phyloP scores from a whole-genome alignment of 2,113 vertebrate species.

The Balaenoptera acutorostrata region DNA sequence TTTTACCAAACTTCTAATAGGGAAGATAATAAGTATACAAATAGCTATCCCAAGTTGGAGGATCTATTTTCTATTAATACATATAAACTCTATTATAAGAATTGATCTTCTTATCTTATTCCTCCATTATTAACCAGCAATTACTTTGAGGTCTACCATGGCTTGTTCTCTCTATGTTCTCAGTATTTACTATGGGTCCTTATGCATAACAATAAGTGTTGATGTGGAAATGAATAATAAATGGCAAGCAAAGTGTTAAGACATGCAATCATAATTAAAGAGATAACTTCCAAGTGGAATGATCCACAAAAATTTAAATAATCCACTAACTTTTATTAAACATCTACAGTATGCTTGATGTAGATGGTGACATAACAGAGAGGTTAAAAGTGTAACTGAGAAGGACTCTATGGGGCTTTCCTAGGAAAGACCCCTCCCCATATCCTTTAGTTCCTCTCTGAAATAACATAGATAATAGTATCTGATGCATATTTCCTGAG shows the following conservation, averaged over 20 bases:
- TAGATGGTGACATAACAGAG: background rate
- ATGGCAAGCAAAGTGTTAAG: background rate
- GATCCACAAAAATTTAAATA: background rate
- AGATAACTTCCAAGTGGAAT: background rate
- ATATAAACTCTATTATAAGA: background rate
- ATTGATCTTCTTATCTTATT: background rate
- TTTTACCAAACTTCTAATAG: background rate
- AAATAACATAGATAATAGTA: too few species aligned
- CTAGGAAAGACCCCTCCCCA: too few species aligned
- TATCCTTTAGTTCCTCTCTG: too few species aligned
- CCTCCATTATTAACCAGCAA: background rate
- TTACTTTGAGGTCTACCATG: background rate
- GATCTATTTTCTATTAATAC: too few species aligned
- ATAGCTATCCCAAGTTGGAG: too few species aligned
- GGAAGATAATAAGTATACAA: background rate
- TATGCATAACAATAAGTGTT: background rate
- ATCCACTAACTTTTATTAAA: background rate
- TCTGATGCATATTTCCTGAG: too few species aligned
- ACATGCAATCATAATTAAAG: background rate
- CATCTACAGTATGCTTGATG: background rate
- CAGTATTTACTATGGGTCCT: background rate
- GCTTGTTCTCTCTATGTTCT: background rate
- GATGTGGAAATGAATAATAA: background rate
- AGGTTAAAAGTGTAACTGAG: background rate
- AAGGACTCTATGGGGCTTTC: too few species aligned